Conservation (phyloP, 2,888 invertebrate species). For the Syrphus vitripennis region DNA sequence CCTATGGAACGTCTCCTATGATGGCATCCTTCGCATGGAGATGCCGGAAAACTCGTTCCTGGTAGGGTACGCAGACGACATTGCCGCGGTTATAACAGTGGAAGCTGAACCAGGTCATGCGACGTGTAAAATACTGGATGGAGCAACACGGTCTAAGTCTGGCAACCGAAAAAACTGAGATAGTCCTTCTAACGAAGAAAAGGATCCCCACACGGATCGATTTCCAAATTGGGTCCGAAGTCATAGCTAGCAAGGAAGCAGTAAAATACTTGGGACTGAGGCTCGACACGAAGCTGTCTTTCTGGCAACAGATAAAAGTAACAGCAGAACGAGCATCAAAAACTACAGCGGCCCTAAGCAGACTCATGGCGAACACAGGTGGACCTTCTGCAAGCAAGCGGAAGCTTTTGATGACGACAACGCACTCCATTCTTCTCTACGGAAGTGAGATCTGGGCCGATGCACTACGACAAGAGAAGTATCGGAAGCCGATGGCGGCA, state of each 20-base stretch:
- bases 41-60: neutral
- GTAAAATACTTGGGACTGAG: neutral
- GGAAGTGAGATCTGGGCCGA: neutral
- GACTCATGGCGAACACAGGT: too few species aligned
- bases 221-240: neutral
- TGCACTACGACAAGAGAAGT: neutral
- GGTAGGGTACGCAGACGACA: neutral
- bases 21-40: too few species aligned
- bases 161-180: conserved; percentile 16
- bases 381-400: too few species aligned
- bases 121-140: neutral
- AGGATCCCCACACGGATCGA: neutral
- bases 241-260: neutral
- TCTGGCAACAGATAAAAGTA: neutral
- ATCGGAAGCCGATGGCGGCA: neutral
- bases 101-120: neutral
- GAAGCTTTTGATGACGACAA: neutral
- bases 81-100: neutral
- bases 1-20: too few species aligned
- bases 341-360: neutral
- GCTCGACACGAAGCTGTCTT: neutral
- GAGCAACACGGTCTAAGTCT: conserved; percentile 3
- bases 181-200: neutral
- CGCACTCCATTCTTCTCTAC: neutral
- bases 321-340: neutral